phyloP scores from a whole-genome alignment of 30 jellyfish, hydroid and myxozoan species.

The Morbakka virulenta region DNA sequence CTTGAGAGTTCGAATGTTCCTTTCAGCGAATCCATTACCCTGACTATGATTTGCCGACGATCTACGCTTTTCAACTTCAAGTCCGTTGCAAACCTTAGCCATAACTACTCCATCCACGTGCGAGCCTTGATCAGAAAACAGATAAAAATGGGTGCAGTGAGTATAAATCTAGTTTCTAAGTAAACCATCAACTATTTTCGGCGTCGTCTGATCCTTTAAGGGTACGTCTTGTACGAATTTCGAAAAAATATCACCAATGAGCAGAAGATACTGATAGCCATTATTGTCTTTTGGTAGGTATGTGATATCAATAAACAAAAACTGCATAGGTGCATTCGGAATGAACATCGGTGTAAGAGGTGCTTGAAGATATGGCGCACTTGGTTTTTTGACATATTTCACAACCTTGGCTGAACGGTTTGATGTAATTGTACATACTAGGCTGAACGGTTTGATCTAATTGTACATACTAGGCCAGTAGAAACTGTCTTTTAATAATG shows the following conservation, averaged over 20 bases:
- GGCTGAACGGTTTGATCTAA: background rate
- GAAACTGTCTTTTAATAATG: background rate
- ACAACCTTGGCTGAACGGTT: background rate
- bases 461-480: conserved; percentile 38
- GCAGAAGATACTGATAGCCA: conserved; percentile 1
- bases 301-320: background rate
- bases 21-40: conserved; percentile 31
- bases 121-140: conserved; percentile 14
- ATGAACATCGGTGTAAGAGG: background rate
- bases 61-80: background rate
- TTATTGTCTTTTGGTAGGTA: background rate
- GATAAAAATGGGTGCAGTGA: background rate
- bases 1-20: conserved; percentile 6
- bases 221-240: conserved; percentile 3
- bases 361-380: conserved; percentile 3
- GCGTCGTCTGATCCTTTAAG: conserved; percentile 6
- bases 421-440: conserved; percentile 3
- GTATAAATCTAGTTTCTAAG: background rate
- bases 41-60: conserved; percentile 32
- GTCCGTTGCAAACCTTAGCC: background rate
- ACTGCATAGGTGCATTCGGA: conserved; percentile 21
- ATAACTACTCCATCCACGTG: conserved; percentile 10
- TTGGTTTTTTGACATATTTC: conserved; percentile 6
- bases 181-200: background rate
- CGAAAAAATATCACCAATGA: conserved; percentile 21